Evolutionary conservation across 2,113 vertebrate species (phyloP).

Genomic region (Ovis aries): ARS-UI_Ramb_v3.0 NC_056072.1:11301001-11301500

Average conservation of each 20-base stretch:
- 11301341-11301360: neutral
- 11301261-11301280: too few species aligned
- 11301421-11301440: neutral
- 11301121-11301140: neutral
- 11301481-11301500: neutral
- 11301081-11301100: neutral
- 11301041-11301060: neutral
- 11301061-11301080: neutral
- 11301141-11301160: neutral
- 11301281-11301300: too few species aligned
- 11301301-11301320: fast-evolving
- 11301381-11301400: neutral
- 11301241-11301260: neutral
- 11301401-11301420: neutral
- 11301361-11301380: neutral
- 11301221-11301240: neutral
- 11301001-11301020: neutral
- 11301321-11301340: neutral
- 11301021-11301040: neutral
- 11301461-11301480: neutral
- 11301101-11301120: fast-evolving
- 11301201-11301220: neutral
- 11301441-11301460: fast-evolving
- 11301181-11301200: neutral
- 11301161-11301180: neutral